Conservation (phyloP, 2,113 vertebrate genomes). For the Pungitius pungitius region DNA sequence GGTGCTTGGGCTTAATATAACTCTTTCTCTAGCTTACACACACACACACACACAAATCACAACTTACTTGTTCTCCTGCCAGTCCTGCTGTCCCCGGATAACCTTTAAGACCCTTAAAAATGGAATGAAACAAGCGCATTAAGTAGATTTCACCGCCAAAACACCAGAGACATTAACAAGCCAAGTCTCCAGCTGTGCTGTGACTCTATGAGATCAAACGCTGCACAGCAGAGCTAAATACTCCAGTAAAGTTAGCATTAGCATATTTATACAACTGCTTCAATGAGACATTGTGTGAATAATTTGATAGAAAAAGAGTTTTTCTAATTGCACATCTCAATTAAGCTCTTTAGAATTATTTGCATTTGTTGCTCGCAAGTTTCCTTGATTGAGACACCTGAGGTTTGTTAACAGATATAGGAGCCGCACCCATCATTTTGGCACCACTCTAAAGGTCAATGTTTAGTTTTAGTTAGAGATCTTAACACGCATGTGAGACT, state of each 20-base stretch:
- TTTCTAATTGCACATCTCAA: background rate
- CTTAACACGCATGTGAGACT: background rate
- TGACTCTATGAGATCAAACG: background rate
- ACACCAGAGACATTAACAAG: background rate
- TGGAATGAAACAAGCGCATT: conserved; percentile 38
- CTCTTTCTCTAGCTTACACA: background rate
- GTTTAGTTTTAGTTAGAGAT: background rate
- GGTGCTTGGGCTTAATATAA: background rate
- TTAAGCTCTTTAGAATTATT: background rate
- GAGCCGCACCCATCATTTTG: background rate
- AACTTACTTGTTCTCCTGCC: conserved; percentile 88
- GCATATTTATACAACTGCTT: background rate
- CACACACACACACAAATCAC: background rate
- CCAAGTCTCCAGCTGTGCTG: background rate
- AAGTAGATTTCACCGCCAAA: background rate
- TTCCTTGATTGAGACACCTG: background rate
- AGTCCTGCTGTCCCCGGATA: conserved; percentile 84
- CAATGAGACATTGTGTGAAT: background rate
- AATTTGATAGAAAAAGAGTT: background rate
- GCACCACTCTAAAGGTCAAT: background rate
- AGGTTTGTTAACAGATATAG: background rate
- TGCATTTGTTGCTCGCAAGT: background rate
- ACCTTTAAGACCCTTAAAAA: conserved; percentile 89
- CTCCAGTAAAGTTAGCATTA: background rate
- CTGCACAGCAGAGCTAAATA: background rate